A percentile compares a stretch with the other conserved stretches of the same genome.
phyloP scores from a whole-genome alignment of 2,888 invertebrate species.

The Lithophane ornitopus region DNA sequence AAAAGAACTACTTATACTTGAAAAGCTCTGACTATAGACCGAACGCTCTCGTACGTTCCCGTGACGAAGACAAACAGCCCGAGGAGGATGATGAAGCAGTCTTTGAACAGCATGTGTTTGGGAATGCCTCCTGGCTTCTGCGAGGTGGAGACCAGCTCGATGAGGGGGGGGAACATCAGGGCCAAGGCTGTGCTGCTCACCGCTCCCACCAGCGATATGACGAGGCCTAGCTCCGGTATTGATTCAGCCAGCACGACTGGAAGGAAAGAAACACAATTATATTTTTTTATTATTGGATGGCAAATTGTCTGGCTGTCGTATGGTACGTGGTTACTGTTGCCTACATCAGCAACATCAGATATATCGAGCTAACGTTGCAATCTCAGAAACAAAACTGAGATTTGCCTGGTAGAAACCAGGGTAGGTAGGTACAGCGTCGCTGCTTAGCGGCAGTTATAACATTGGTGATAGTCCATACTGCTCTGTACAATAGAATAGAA shows the following conservation, averaged over 20 bases:
- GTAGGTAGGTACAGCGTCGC: neutral
- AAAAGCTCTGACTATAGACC: slow-evolving; percentile 90
- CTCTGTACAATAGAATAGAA: too few relatives aligned
- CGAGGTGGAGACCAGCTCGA: slow-evolving; percentile 94
- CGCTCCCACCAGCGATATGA: slow-evolving; percentile 98
- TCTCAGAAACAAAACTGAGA: neutral
- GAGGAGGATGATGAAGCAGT: slow-evolving; percentile 92
- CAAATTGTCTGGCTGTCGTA: neutral
- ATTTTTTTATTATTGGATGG: neutral
- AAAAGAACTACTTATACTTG: slow-evolving; percentile 45
- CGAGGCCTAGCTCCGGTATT: slow-evolving; percentile 95
- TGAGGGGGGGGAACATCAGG: slow-evolving; percentile 96
- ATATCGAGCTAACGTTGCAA: neutral
- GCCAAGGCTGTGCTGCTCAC: slow-evolving; percentile 97
- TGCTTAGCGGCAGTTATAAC: neutral
- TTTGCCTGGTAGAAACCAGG: neutral
- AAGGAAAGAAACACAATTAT: slow-evolving; percentile 58
- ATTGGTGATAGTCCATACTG: neutral
- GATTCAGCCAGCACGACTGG: slow-evolving; percentile 96
- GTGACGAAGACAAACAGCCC: slow-evolving; percentile 93
- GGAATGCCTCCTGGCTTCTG: slow-evolving; percentile 90
- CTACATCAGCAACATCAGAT: neutral
- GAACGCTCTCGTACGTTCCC: slow-evolving; percentile 94
- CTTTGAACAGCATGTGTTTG: slow-evolving; percentile 88
- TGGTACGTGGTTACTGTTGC: neutral